Percentiles rank a stretch among this genome's conserved stretches.
phyloP scores from a whole-genome alignment of 2,888 invertebrate genomes.

The Invenusta paracnida region DNA sequence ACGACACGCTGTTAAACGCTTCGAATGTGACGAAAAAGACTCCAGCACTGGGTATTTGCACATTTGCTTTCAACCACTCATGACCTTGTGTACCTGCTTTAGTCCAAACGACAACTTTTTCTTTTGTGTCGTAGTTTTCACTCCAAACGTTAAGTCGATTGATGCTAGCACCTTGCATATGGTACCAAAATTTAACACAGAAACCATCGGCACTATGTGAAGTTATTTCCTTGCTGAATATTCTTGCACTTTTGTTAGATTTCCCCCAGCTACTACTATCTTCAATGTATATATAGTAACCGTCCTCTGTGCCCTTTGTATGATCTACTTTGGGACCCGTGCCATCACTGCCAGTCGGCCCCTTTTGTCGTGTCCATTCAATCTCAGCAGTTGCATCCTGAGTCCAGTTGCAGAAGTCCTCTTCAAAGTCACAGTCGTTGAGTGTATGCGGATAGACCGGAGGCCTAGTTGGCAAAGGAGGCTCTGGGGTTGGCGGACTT shows the following conservation, averaged over 20 bases:
- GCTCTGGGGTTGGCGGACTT: slow-evolving; percentile 40
- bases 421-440: slow-evolving; percentile 48
- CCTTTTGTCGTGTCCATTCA: slow-evolving; percentile 50
- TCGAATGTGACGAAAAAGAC: slow-evolving; percentile 49
- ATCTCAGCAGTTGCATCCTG: slow-evolving; percentile 50
- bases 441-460: slow-evolving; percentile 49
- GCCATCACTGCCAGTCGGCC: slow-evolving; percentile 48
- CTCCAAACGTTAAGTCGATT: slow-evolving; percentile 42
- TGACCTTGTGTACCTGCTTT: slow-evolving; percentile 50
- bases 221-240: neutral
- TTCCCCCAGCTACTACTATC: neutral
- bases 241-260: neutral
- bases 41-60: slow-evolving; percentile 48
- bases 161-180: slow-evolving; percentile 45
- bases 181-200: slow-evolving; percentile 45
- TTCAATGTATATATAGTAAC: slow-evolving; percentile 45
- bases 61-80: slow-evolving; percentile 49
- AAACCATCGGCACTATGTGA: neutral
- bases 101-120: slow-evolving; percentile 48
- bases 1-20: slow-evolving; percentile 43
- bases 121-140: neutral
- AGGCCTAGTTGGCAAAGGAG: slow-evolving; percentile 35
- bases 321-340: slow-evolving; percentile 50
- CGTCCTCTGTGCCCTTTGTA: slow-evolving; percentile 43
- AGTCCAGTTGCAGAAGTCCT: slow-evolving; percentile 50